Conservation (phyloP, 1,140 invertebrate species). For the Drosophila cardini region DNA sequence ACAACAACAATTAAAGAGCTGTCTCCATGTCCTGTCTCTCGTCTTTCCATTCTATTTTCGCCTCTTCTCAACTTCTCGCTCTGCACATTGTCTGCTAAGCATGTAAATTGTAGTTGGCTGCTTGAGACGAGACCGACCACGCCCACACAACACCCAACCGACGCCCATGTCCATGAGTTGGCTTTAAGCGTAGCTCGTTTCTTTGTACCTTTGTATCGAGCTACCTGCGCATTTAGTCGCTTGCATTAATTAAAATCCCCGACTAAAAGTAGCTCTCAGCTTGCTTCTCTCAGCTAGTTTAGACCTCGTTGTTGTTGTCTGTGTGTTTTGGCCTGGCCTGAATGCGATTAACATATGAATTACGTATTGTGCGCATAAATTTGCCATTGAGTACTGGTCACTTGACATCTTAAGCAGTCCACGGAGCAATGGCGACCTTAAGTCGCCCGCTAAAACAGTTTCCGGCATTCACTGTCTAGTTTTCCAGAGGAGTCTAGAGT, state of each 20-base stretch:
- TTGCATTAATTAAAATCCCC: slow-evolving; percentile 76
- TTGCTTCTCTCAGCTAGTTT: not conserved
- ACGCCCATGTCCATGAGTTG: not conserved
- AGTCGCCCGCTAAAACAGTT: slow-evolving; percentile 65
- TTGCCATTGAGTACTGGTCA: slow-evolving; percentile 75
- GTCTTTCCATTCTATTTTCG: not conserved
- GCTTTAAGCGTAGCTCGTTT: slow-evolving; percentile 4
- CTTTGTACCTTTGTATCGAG: slow-evolving; percentile 2
- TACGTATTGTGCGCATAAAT: slow-evolving; percentile 80
- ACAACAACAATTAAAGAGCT: slow-evolving; percentile 68
- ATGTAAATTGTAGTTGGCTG: slow-evolving; percentile 71
- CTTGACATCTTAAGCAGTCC: slow-evolving; percentile 78
- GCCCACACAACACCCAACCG: not conserved
- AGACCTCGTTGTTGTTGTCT: not conserved
- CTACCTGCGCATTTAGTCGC: slow-evolving; percentile 70
- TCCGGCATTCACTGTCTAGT: slow-evolving; percentile 56
- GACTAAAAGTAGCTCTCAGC: slow-evolving; percentile 31
- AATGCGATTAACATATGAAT: slow-evolving; percentile 81
- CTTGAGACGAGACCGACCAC: slow-evolving; percentile 56
- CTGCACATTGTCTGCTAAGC: slow-evolving; percentile 67
- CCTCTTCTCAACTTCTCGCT: slow-evolving; percentile 3
- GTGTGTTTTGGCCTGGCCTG: slow-evolving; percentile 16
- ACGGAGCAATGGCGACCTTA: slow-evolving; percentile 54
- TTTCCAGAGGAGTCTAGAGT: not conserved
- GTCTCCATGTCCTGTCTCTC: slow-evolving; percentile 18